These are phyloP conservation scores for Cephus sareptanus DNA, from an alignment of 2,888 invertebrate species.

Conservation along the genomic window DNA sequence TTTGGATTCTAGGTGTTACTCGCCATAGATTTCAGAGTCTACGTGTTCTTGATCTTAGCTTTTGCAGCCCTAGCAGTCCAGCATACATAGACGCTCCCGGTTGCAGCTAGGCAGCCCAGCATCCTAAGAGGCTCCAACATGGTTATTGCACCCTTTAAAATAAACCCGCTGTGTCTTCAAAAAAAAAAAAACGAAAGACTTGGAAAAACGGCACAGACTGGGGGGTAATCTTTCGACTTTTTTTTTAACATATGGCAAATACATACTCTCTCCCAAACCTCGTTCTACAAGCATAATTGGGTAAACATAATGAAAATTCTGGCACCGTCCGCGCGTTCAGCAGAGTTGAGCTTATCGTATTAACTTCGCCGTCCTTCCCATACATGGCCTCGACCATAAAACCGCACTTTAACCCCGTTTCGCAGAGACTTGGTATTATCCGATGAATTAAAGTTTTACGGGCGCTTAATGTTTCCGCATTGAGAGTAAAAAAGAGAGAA, in stretches of 20 bases:
- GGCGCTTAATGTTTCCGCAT: background rate
- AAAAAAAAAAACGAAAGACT: background rate
- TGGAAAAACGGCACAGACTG: background rate
- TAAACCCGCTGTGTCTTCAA: background rate
- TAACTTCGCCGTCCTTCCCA: background rate
- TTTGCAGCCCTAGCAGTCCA: no score
- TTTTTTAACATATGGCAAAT: background rate
- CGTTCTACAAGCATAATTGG: background rate
- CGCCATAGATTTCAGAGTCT: no score
- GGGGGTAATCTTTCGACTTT: background rate
- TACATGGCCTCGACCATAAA: background rate
- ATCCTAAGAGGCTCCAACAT: no score
- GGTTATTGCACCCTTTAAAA: background rate
- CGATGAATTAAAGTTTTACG: conserved; percentile 7
- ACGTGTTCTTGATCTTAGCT: no score
- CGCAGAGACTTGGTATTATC: conserved; percentile 1
- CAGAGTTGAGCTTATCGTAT: background rate
- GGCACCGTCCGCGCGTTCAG: background rate
- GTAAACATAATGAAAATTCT: conserved; percentile 1
- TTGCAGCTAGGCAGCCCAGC: no score
- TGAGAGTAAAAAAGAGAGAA: background rate
- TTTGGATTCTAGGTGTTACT: no score
- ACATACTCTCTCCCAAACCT: background rate
- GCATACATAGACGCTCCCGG: no score
- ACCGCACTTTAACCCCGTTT: conserved; percentile 5